These are phyloP conservation scores for Dryas iulia DNA, from an alignment of 1,140 invertebrate genomes.

Conservation along the genomic window DNA sequence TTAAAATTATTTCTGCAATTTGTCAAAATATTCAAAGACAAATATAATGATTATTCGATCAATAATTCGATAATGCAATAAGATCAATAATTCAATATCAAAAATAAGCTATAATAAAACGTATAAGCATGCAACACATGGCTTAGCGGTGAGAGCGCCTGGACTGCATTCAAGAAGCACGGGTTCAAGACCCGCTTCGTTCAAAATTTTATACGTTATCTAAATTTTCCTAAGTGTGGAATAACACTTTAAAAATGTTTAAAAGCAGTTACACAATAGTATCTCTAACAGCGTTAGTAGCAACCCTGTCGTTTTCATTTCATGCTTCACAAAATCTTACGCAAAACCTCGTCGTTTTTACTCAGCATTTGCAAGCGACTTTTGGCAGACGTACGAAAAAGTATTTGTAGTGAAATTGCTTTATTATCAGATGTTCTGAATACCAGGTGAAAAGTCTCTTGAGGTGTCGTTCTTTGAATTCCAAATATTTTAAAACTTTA, in stretches of 20 bases:
- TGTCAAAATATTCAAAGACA: too few species aligned
- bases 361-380: constrained; percentile 14
- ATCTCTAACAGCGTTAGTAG: background rate
- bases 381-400: constrained; percentile 10
- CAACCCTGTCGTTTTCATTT: constrained; percentile 16
- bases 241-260: background rate
- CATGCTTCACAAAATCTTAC: constrained; percentile 16
- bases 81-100: too few species aligned
- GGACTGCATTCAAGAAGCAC: too few species aligned
- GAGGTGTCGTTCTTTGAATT: background rate
- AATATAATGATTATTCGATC: too few species aligned
- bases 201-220: too few species aligned
- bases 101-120: too few species aligned
- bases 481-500: background rate
- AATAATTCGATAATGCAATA: too few species aligned
- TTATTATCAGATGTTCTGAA: constrained; percentile 1
- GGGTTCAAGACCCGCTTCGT: too few species aligned
- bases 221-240: too few species aligned
- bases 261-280: background rate
- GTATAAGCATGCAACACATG: too few species aligned
- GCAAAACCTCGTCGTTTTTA: constrained; percentile 24
- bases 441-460: background rate
- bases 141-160: too few species aligned
- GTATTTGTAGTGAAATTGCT: constrained; percentile 28
- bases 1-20: too few species aligned